These are phyloP conservation scores for Leptocoma aspasia DNA, from an alignment of 2,113 vertebrate species.

Conservation along the genomic window DNA sequence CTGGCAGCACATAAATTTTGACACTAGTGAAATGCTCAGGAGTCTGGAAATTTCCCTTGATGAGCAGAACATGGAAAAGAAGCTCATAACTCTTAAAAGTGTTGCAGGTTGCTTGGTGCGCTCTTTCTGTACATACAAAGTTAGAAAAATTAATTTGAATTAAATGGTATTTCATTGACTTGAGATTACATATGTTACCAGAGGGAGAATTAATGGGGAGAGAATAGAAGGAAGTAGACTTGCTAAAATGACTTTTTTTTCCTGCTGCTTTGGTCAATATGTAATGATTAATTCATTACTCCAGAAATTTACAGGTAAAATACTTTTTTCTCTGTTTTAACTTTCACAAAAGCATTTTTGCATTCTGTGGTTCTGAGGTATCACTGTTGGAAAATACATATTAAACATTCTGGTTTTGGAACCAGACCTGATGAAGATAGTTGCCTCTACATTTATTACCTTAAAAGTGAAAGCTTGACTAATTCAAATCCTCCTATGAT, in stretches of 20 bases:
- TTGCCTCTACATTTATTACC: neutral
- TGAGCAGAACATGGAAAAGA: neutral
- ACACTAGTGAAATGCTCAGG: neutral
- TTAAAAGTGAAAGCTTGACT: neutral
- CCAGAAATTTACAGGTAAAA: neutral
- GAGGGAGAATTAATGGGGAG: neutral
- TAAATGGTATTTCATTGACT: neutral
- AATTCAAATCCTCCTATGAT: neutral
- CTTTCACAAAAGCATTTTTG: neutral
- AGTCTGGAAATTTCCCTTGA: neutral
- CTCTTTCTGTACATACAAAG: neutral
- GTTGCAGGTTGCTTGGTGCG: neutral
- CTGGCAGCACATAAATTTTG: neutral
- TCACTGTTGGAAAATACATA: neutral
- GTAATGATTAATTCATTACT: neutral
- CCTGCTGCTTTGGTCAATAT: neutral
- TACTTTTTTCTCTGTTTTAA: neutral
- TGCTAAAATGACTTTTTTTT: neutral
- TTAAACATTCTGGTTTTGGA: neutral
- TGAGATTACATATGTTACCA: neutral
- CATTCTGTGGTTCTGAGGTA: neutral
- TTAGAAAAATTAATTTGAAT: neutral
- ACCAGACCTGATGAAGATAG: neutral
- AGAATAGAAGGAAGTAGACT: neutral
- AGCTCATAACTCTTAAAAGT: neutral